These are phyloP conservation scores for Melanotaenia nigrans DNA, from an alignment of 2,797 vertebrate genomes.

Conservation along the genomic window DNA sequence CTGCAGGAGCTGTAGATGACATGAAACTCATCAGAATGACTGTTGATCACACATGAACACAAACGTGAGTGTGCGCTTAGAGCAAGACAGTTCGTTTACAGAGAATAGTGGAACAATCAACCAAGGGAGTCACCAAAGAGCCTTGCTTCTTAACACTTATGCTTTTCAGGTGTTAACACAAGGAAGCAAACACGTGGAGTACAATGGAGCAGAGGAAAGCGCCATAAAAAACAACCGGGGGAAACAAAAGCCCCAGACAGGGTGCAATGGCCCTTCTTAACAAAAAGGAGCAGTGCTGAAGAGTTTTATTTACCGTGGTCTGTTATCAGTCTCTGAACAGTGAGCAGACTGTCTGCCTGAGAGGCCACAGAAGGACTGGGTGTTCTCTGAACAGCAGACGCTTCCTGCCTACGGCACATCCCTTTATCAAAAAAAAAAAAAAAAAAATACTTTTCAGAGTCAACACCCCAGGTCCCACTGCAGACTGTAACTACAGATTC, in stretches of 20 bases:
- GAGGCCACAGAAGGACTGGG: constrained; percentile 91
- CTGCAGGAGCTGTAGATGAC: constrained; percentile 88
- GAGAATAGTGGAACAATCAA: constrained; percentile 22
- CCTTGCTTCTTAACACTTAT: constrained; percentile 55
- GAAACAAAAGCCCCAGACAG: constrained; percentile 74
- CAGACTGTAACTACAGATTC: constrained; percentile 73
- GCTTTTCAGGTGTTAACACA: constrained; percentile 72
- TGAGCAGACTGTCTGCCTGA: constrained; percentile 90
- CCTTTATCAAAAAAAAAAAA: constrained; percentile 82
- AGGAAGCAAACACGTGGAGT: constrained; percentile 53
- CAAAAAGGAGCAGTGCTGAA: constrained; percentile 84
- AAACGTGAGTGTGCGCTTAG: constrained; percentile 27
- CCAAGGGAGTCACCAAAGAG: constrained; percentile 38
- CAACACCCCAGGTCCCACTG: constrained; percentile 74
- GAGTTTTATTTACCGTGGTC: constrained; percentile 95
- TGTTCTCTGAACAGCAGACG: constrained; percentile 91
- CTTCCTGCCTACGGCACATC: constrained; percentile 81
- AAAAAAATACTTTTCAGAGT: constrained; percentile 72
- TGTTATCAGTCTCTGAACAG: constrained; percentile 95
- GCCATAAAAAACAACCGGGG: constrained; percentile 61
- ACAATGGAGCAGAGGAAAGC: constrained; percentile 56
- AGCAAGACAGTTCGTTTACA: constrained; percentile 40
- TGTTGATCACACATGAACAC: constrained; percentile 46
- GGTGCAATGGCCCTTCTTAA: constrained; percentile 69
- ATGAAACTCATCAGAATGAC: constrained; percentile 53